phyloP scores from a whole-genome alignment of 1,140 invertebrate genomes.

The Rhyacophila brunnea region DNA sequence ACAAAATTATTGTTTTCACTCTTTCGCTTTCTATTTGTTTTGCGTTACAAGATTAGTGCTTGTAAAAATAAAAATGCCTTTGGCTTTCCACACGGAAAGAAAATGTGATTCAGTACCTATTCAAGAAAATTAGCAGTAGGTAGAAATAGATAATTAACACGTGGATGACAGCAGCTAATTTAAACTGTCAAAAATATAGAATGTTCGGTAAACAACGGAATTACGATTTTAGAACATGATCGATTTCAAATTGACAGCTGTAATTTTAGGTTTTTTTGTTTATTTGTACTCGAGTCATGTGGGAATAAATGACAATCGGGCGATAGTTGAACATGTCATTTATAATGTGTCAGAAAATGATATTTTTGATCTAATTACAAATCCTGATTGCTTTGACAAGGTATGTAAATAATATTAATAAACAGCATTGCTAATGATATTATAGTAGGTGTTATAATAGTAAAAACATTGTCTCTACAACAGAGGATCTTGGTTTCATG shows the following conservation, averaged over 20 bases:
- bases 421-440: too few relatives aligned
- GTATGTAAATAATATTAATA: too few relatives aligned
- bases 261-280: not conserved
- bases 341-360: slow-evolving; percentile 8
- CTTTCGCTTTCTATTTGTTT: not conserved
- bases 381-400: slow-evolving; percentile 16
- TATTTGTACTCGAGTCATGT: slow-evolving; percentile 11
- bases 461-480: too few relatives aligned
- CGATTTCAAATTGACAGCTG: slow-evolving; percentile 12
- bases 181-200: slow-evolving; percentile 10
- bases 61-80: not conserved
- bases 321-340: slow-evolving; percentile 3
- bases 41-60: not conserved
- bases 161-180: too few relatives aligned
- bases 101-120: not conserved
- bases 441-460: too few relatives aligned
- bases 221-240: slow-evolving; percentile 1
- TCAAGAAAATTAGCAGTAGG: not conserved
- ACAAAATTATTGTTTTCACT: too few relatives aligned
- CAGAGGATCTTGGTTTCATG: too few relatives aligned
- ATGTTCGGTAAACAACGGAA: not conserved
- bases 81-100: not conserved
- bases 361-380: slow-evolving; percentile 12
- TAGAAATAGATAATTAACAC: too few relatives aligned
- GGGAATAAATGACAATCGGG: not conserved